Evolutionary conservation across 2,797 vertebrate species (phyloP).

Genomic region (Tadarida brasiliensis): DNA sequence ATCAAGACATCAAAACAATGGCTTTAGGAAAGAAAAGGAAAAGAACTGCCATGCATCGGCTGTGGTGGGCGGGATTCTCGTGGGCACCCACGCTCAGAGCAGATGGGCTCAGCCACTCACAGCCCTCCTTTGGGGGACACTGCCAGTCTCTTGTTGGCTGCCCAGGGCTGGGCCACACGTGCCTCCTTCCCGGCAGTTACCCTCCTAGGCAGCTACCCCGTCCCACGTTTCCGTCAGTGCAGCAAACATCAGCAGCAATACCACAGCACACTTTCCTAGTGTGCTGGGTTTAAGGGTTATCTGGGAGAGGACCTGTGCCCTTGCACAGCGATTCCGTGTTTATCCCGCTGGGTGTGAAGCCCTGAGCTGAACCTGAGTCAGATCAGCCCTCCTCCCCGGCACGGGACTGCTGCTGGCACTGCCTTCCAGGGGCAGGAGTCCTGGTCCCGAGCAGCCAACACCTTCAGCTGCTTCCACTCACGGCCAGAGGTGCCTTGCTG

Average conservation of each 20-base stretch:
- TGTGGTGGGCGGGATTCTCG: neutral
- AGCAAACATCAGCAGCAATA: neutral
- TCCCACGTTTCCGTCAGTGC: neutral
- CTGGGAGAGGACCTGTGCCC: neutral
- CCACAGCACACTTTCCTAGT: neutral
- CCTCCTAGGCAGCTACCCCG: neutral
- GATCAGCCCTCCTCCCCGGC: neutral
- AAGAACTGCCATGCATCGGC: too few species aligned
- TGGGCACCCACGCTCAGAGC: neutral
- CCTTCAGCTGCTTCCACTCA: neutral
- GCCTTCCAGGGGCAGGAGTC: neutral
- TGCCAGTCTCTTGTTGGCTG: neutral
- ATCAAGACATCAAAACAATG: neutral
- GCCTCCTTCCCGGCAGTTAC: neutral
- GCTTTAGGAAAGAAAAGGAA: neutral
- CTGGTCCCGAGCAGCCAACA: neutral
- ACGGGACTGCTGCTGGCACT: too few species aligned
- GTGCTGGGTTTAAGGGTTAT: neutral
- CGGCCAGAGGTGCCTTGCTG: neutral
- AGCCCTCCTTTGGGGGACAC: accelerated
- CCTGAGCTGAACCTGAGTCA: neutral
- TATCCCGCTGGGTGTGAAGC: neutral
- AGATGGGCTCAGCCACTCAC: neutral
- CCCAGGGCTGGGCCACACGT: accelerated
- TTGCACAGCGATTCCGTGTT: neutral